These are phyloP conservation scores for Brotula barbata DNA, from an alignment of 2,797 vertebrate genomes.

Conservation along the genomic window DNA sequence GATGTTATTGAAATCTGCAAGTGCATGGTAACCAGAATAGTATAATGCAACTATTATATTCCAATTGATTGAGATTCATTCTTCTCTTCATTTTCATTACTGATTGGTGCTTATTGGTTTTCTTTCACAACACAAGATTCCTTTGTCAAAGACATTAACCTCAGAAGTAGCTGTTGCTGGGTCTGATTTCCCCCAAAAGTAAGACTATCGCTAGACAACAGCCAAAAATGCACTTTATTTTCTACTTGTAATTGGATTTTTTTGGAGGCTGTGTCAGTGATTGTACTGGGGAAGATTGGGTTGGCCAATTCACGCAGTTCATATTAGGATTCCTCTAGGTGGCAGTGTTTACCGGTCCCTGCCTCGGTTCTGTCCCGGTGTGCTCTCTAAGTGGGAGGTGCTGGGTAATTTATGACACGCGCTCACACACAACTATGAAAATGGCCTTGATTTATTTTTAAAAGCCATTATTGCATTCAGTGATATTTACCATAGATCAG, in stretches of 20 bases:
- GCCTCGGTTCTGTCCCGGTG: conserved; percentile 36
- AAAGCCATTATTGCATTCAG: conserved; percentile 30
- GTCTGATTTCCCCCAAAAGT: conserved; percentile 36
- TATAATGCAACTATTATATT: conserved; percentile 72
- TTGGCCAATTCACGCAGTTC: conserved; percentile 53
- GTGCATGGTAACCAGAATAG: conserved; percentile 77
- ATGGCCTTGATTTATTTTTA: conserved; percentile 50
- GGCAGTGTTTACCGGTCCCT: conserved; percentile 47
- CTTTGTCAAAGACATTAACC: conserved; percentile 26
- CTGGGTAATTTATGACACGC: conserved; percentile 40
- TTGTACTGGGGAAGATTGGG: conserved; percentile 20
- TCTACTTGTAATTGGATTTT: conserved; percentile 69
- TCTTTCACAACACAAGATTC: conserved; percentile 26
- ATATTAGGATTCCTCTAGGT: conserved; percentile 50
- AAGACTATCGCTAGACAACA: conserved; percentile 44
- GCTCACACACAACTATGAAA: conserved; percentile 31
- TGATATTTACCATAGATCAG: conserved; percentile 23
- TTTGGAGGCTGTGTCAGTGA: conserved; percentile 55
- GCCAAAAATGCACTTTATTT: conserved; percentile 81
- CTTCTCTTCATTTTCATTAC: conserved; percentile 21
- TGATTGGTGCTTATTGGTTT: conserved; percentile 67
- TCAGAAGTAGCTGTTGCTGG: conserved; percentile 4
- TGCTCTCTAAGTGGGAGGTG: conserved; percentile 51
- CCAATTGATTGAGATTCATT: conserved; percentile 47
- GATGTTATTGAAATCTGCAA: conserved; percentile 71